phyloP scores from a whole-genome alignment of 2,113 vertebrate genomes.

The Blennius ocellaris region DNA sequence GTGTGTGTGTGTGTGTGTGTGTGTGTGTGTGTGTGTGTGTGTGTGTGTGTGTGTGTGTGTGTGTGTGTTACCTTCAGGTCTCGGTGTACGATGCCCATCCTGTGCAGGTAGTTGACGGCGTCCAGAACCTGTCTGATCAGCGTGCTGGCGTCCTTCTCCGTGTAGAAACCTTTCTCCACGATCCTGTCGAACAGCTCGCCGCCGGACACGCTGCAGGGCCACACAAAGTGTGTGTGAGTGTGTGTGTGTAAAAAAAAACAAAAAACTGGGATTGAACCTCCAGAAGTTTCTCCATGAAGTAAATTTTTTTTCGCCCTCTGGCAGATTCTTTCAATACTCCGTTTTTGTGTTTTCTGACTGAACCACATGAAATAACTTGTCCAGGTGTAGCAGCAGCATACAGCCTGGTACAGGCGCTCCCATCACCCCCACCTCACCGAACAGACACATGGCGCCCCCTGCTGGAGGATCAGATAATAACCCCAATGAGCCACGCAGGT shows the following conservation, averaged over 20 bases:
- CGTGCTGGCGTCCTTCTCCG: conserved; percentile 75
- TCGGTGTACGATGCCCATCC: conserved; percentile 73
- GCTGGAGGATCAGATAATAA: conserved; percentile 38
- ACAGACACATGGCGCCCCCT: conserved; percentile 60
- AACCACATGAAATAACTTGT: conserved; percentile 53
- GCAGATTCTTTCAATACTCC: conserved; percentile 46
- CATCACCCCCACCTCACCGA: background rate
- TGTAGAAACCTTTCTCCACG: conserved; percentile 78
- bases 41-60: conserved; percentile 17
- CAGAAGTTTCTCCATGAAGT: too few species aligned
- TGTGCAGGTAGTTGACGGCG: conserved; percentile 75
- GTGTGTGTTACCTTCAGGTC: conserved; percentile 64
- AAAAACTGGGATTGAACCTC: too few species aligned
- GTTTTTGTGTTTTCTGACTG: conserved; percentile 34
- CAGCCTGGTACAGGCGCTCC: background rate
- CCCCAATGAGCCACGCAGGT: too few species aligned
- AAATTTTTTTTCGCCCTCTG: too few species aligned
- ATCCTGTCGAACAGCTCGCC: conserved; percentile 75
- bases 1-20: conserved; percentile 1
- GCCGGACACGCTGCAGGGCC: conserved; percentile 64
- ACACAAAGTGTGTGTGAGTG: background rate
- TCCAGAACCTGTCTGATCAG: conserved; percentile 75
- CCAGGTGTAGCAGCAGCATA: background rate
- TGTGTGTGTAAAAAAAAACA: too few species aligned
- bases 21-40: conserved; percentile 4